Conservation (phyloP, 2,888 invertebrate genomes). For the Rosalia funebris region DNA sequence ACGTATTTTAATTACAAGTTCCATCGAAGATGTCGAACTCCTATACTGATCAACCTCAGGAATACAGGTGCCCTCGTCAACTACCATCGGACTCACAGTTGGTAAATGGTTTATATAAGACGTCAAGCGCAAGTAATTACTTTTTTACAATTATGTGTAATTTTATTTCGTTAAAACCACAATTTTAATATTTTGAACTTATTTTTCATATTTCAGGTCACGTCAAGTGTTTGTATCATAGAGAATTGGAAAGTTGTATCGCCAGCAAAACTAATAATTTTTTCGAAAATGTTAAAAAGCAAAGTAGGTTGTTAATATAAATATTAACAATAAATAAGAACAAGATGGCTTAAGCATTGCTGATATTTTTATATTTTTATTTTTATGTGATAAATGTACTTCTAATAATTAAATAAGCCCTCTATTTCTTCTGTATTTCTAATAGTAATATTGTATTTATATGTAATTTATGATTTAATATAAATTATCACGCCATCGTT, state of each 20-base stretch:
- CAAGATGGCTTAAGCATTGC: not conserved
- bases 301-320: not conserved
- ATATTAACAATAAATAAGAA: not conserved
- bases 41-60: too few relatives aligned
- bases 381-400: not conserved
- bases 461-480: not conserved
- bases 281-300: not conserved
- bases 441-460: not conserved
- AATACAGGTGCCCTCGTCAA: too few relatives aligned
- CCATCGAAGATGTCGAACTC: too few relatives aligned
- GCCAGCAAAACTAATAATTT: not conserved
- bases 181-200: too few relatives aligned
- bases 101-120: too few relatives aligned
- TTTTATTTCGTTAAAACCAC: too few relatives aligned
- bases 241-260: not conserved
- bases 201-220: not conserved
- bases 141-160: too few relatives aligned
- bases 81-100: too few relatives aligned
- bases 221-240: not conserved
- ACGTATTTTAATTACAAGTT: too few relatives aligned
- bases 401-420: not conserved
- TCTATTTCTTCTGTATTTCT: too few relatives aligned
- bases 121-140: too few relatives aligned
- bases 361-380: not conserved
- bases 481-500: not conserved